Percentiles rank a stretch among this genome's conserved stretches.
Conservation (phyloP, 1,140 invertebrate species). For the Callitettix versicolor region DNA sequence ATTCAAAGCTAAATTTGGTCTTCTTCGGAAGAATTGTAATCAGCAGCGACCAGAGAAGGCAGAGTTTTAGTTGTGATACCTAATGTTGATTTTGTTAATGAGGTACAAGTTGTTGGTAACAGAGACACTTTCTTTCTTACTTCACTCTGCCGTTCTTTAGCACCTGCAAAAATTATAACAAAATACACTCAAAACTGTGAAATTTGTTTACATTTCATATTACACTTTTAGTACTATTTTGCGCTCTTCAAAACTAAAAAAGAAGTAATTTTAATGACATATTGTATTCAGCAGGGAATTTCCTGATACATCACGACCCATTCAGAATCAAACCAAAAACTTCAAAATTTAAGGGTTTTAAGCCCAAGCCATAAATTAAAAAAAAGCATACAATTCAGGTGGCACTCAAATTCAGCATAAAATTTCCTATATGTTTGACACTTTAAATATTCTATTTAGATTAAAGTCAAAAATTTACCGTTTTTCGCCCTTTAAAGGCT, state of each 20-base stretch:
- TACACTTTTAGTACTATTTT: neutral
- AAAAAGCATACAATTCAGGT: no score
- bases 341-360: neutral
- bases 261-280: neutral
- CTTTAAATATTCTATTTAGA: neutral
- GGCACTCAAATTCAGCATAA: no score
- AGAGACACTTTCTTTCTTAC: slow-evolving; percentile 15
- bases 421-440: neutral
- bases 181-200: slow-evolving; percentile 5
- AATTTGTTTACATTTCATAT: neutral
- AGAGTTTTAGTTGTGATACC: slow-evolving; percentile 13
- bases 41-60: slow-evolving; percentile 16
- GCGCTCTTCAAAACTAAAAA: neutral
- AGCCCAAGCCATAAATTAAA: no score
- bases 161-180: slow-evolving; percentile 13
- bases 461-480: neutral
- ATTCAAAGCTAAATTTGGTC: neutral
- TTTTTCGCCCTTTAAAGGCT: neutral
- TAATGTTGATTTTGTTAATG: slow-evolving; percentile 11
- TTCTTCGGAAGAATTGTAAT: slow-evolving; percentile 20
- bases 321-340: no score
- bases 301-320: neutral
- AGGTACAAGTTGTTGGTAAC: slow-evolving; percentile 4
- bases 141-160: slow-evolving; percentile 14
- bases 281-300: neutral